phyloP scores from a whole-genome alignment of 2,797 vertebrate species.

The Eremophila alpestris region DNA sequence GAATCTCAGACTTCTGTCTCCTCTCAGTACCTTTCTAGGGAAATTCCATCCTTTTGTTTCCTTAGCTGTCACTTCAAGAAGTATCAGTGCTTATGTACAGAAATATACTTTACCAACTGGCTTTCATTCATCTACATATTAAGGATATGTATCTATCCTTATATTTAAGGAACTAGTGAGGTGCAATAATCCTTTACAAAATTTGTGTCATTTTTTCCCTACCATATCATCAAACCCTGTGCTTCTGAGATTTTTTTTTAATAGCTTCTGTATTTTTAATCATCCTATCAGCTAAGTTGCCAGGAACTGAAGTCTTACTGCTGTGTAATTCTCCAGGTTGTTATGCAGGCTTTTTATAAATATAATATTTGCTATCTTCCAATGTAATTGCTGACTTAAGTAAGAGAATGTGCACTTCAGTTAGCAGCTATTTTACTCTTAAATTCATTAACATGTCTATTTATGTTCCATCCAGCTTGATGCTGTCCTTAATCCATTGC shows the following conservation, averaged over 20 bases:
- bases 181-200: background rate
- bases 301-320: background rate
- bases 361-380: background rate
- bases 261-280: background rate
- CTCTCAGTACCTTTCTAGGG: background rate
- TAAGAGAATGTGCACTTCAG: background rate
- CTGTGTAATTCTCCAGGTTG: background rate
- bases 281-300: background rate
- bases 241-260: background rate
- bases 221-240: background rate
- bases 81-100: background rate
- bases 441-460: background rate
- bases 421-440: background rate
- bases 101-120: background rate
- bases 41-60: slow-evolving; percentile 18
- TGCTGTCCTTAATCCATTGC: background rate
- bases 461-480: background rate
- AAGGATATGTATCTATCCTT: too few relatives aligned
- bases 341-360: background rate
- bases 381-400: background rate
- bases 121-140: background rate
- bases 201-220: background rate
- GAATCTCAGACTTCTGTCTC: background rate
- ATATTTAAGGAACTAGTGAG: background rate
- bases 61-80: background rate